Evolutionary conservation across 2,113 vertebrate genomes (phyloP).

Genomic region (Brienomyrus longianalis): DNA sequence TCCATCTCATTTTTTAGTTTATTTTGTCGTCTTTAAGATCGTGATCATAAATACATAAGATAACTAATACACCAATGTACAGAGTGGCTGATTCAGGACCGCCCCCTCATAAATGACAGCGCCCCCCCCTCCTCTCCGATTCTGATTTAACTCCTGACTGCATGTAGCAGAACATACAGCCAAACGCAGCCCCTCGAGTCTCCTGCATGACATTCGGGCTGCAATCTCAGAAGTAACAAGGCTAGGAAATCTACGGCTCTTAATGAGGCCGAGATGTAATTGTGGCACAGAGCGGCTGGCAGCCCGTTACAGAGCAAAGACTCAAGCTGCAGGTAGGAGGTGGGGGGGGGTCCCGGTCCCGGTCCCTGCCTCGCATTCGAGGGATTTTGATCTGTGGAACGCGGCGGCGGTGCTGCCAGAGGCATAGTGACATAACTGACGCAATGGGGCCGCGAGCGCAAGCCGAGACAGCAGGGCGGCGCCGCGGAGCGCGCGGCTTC

Average conservation of each 20-base stretch:
- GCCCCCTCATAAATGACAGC: background rate
- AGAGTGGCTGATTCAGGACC: background rate
- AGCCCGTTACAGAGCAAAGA: background rate
- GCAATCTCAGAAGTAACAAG: background rate
- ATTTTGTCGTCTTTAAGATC: background rate
- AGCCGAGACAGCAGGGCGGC: background rate
- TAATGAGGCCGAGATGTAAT: background rate
- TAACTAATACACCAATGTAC: background rate
- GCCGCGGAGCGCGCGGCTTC: background rate
- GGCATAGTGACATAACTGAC: conserved; percentile 11
- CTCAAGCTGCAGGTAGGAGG: background rate
- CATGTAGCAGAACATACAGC: background rate
- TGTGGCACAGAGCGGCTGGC: background rate
- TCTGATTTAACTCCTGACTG: background rate
- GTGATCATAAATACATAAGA: background rate
- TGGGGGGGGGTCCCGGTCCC: background rate
- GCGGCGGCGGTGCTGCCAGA: background rate
- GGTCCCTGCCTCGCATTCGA: background rate
- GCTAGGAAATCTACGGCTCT: background rate
- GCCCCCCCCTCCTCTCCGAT: background rate
- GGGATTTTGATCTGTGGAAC: conserved; percentile 3
- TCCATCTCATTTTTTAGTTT: background rate
- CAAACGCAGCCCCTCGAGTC: background rate
- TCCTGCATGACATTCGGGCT: background rate
- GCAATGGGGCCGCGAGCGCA: background rate